phyloP scores from a whole-genome alignment of 2,888 invertebrate genomes.

The Danaus chrysippus region DNA sequence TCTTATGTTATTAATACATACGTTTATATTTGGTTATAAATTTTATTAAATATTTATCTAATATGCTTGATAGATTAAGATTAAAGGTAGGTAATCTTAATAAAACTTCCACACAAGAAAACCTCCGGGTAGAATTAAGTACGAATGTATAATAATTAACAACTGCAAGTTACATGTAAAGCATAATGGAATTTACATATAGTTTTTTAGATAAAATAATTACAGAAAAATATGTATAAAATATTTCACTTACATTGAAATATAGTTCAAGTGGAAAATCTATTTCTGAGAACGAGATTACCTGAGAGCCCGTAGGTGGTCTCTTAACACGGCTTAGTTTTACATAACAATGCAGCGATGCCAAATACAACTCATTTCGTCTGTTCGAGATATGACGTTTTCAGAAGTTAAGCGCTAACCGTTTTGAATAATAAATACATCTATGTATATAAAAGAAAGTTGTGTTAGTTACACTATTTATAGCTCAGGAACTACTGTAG shows the following conservation, averaged over 20 bases:
- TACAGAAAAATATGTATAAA: not conserved
- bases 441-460: too few relatives aligned
- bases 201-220: not conserved
- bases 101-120: too few relatives aligned
- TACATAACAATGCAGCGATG: slow-evolving; percentile 24
- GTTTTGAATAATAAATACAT: not conserved
- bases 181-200: not conserved
- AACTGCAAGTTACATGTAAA: too few relatives aligned
- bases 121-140: too few relatives aligned
- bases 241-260: not conserved
- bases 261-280: slow-evolving; percentile 14
- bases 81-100: too few relatives aligned
- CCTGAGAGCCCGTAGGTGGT: slow-evolving; percentile 20
- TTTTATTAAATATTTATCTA: too few relatives aligned
- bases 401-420: slow-evolving; percentile 8
- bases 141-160: too few relatives aligned
- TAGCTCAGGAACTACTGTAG: too few relatives aligned
- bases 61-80: too few relatives aligned
- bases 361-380: slow-evolving; percentile 25
- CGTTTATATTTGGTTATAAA: too few relatives aligned
- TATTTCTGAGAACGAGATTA: slow-evolving; percentile 21
- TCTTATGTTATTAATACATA: too few relatives aligned
- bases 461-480: too few relatives aligned
- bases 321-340: slow-evolving; percentile 23
- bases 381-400: slow-evolving; percentile 21